A percentile compares a stretch with the other conserved stretches of the same genome.
phyloP scores from a whole-genome alignment of 92 coral and sea anemone genomes.

The Umimayanthus chanpuru region DNA sequence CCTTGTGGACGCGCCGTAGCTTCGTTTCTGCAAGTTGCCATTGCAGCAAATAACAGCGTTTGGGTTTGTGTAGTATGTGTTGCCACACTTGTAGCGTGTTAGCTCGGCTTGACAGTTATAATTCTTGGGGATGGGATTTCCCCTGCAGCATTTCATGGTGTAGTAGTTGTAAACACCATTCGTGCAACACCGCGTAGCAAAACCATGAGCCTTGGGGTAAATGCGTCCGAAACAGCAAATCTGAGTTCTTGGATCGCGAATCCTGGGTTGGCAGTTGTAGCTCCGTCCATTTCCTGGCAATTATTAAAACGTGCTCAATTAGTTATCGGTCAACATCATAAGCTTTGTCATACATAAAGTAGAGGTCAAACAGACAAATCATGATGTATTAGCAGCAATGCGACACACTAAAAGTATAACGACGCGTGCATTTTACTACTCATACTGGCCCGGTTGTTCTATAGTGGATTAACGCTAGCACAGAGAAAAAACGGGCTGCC shows the following conservation, averaged over 20 bases:
- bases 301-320: neutral
- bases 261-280: neutral
- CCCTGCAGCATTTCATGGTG: constrained; percentile 31
- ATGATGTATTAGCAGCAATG: too few species aligned
- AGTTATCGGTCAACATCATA: neutral
- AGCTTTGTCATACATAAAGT: too few species aligned
- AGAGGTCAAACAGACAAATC: too few species aligned
- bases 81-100: neutral
- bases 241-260: neutral
- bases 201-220: neutral
- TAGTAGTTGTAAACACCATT: neutral
- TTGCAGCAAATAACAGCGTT: neutral
- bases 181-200: constrained; percentile 1
- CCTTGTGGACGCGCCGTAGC: neutral
- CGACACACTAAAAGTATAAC: too few species aligned
- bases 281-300: neutral
- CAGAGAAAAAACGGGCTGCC: too few species aligned
- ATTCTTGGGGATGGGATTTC: constrained; percentile 8
- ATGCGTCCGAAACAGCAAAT: constrained; percentile 12
- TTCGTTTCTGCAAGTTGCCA: neutral
- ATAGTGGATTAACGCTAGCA: too few species aligned
- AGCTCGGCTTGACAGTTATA: neutral
- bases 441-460: too few species aligned
- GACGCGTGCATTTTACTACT: too few species aligned
- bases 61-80: neutral